Base-by-base conservation (phyloP, 2,888 invertebrate genomes). In the Drosophila pseudotakahashii region DNA sequence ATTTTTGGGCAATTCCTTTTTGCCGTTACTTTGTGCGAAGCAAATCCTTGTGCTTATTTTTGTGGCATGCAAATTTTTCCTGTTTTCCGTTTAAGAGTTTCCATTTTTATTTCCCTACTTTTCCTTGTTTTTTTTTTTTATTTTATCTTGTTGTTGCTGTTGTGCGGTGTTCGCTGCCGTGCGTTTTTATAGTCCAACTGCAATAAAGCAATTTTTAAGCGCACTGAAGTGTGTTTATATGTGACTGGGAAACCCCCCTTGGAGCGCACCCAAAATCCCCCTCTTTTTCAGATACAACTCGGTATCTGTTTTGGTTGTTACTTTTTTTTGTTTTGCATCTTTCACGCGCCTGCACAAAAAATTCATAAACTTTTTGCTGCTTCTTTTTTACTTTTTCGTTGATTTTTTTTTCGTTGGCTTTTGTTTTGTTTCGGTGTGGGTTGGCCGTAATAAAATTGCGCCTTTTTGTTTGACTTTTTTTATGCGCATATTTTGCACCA, bases 271-370 rank as follows among this genome's bases (percentile, higher is more conserved):
- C 26, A 41, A 16, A 48, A 26, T 57, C 13, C 68, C 68, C 42
- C 52, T 23, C 14, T n/a, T 36, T 19, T 32, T 50, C 36, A 32
- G 54, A 80, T 80, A 77, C 76, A 77, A 66, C 80, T 77, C 66
- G 80, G 76, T 77, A 76, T 81, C 83, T 79, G 79, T 86, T 85
- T 80, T 82, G 69, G 79, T 74, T 85, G 64, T 81, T 60, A 50
- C 48, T 26, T 66, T 80, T 68, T 44, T 63, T 81, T 70, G 37
- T 47, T 81, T 87, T 88, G 81, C 89, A 83, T 86, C 78, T 88
- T 88, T 88, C 89, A 83, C 87, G 87, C 87, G 89, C 83, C 83
- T 83, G 89, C 83, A 88, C 82, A 83, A 83, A 83, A 83, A 83
- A 83, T 83, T 83, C 82, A 83, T 83, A 87, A 87, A 82, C 82